Evolutionary conservation across 2,888 invertebrate genomes (phyloP).

Genomic region (Perithous albicinctus): DNA sequence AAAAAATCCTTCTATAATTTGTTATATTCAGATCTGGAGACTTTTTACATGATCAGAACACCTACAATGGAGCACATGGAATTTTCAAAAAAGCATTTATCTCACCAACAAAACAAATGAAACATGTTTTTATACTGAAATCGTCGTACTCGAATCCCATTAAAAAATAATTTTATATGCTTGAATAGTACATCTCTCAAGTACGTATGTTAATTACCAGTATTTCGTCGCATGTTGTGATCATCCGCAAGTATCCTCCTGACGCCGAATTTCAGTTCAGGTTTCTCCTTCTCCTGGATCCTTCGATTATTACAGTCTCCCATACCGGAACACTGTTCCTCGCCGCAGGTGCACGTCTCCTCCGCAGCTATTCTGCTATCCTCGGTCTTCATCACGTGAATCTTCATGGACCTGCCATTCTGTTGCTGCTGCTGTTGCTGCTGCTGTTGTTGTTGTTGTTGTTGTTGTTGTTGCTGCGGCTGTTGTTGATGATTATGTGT

Average conservation of each 20-base stretch:
- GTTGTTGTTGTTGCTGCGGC: slow-evolving; percentile 22
- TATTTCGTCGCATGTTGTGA: slow-evolving; percentile 83
- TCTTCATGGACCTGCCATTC: slow-evolving; percentile 47
- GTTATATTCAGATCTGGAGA: too few species aligned
- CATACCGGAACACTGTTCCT: slow-evolving; percentile 81
- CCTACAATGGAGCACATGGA: too few species aligned
- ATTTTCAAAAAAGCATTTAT: too few species aligned
- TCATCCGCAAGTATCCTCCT: slow-evolving; percentile 94
- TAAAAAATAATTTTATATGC: too few species aligned
- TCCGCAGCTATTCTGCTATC: slow-evolving; percentile 80
- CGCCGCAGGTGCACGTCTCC: slow-evolving; percentile 82
- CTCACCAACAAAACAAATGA: too few species aligned
- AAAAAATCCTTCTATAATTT: too few species aligned
- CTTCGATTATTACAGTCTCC: slow-evolving; percentile 75
- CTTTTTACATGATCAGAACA: too few species aligned
- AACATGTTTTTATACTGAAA: too few species aligned
- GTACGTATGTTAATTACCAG: slow-evolving; percentile 73
- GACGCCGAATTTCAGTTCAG: slow-evolving; percentile 96
- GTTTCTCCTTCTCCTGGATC: slow-evolving; percentile 87
- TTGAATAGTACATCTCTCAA: not conserved
- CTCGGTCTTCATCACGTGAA: slow-evolving; percentile 73
- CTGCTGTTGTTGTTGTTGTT: slow-evolving; percentile 14
- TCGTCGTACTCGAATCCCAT: too few species aligned
- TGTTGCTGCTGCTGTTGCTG: slow-evolving; percentile 43
- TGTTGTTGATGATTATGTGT: slow-evolving; percentile 21